These are phyloP conservation scores for Lissonota sp. DNA, from an alignment of 2,888 invertebrate genomes.

Conservation along the genomic window DNA sequence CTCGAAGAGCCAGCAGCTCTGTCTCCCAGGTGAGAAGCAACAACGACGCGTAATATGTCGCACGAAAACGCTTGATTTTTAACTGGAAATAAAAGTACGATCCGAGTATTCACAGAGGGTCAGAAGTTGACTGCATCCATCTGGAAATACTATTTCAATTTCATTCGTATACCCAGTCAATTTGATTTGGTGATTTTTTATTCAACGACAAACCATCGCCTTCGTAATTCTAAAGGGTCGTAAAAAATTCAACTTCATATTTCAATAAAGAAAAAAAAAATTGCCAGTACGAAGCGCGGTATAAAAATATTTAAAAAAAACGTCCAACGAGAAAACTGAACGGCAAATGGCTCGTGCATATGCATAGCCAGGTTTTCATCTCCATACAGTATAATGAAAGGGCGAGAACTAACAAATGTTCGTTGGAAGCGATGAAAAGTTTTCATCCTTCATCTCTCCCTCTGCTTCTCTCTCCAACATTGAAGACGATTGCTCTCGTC, in stretches of 20 bases:
- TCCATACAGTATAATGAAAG: conserved; percentile 35
- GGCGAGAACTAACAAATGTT: conserved; percentile 32
- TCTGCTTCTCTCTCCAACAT: not conserved
- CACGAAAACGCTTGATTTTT: not conserved
- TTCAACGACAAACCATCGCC: no score
- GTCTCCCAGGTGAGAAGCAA: conserved; percentile 88
- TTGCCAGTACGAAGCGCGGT: not conserved
- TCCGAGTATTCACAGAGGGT: no score
- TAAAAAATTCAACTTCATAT: no score
- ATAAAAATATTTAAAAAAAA: conserved; percentile 16
- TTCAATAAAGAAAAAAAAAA: not conserved
- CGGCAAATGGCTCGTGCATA: conserved; percentile 14
- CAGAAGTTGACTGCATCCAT: no score
- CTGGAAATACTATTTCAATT: no score
- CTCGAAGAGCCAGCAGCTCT: conserved; percentile 89
- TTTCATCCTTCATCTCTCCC: not conserved
- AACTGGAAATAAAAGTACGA: no score
- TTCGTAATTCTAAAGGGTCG: no score
- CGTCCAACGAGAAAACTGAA: not conserved
- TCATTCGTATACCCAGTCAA: no score
- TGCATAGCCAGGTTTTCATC: conserved; percentile 34
- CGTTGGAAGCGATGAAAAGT: conserved; percentile 2
- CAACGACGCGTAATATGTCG: no score
- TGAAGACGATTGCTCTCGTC: conserved; percentile 44
- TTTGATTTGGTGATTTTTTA: no score